These are phyloP conservation scores for Drosophila willistoni DNA, from an alignment of 1,140 invertebrate species.

Conservation along the genomic window DNA sequence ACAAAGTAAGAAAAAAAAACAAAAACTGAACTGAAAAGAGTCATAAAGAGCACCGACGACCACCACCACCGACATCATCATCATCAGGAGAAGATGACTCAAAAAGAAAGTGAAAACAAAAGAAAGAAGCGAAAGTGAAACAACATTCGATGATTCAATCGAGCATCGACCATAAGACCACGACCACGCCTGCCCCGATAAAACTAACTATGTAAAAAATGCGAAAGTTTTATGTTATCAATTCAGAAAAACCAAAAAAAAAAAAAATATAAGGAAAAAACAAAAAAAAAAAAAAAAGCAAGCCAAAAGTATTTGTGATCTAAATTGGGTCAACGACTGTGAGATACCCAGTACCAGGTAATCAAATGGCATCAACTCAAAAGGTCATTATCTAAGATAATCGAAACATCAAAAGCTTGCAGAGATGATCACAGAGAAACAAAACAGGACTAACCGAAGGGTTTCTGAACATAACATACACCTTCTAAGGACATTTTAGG, in stretches of 20 bases:
- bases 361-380: no score
- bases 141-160: slow-evolving; percentile 59
- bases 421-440: no score
- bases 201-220: slow-evolving; percentile 42
- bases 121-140: slow-evolving; percentile 58
- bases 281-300: slow-evolving; percentile 6
- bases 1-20: neutral
- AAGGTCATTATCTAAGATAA: no score
- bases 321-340: neutral
- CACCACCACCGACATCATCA: neutral
- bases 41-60: slow-evolving; percentile 23
- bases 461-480: no score
- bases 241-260: slow-evolving; percentile 20
- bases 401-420: no score
- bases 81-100: slow-evolving; percentile 54
- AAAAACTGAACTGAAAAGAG: slow-evolving; percentile 9
- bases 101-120: slow-evolving; percentile 70
- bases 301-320: neutral
- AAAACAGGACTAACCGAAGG: no score
- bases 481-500: no score
- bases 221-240: slow-evolving; percentile 64
- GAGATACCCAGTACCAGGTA: neutral
- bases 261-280: no score
- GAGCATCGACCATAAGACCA: slow-evolving; percentile 19
- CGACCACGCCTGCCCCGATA: slow-evolving; percentile 27